Base-by-base conservation (phyloP, 2,113 vertebrate genomes). In the Sinocyclocheilus rhinocerous region DNA sequence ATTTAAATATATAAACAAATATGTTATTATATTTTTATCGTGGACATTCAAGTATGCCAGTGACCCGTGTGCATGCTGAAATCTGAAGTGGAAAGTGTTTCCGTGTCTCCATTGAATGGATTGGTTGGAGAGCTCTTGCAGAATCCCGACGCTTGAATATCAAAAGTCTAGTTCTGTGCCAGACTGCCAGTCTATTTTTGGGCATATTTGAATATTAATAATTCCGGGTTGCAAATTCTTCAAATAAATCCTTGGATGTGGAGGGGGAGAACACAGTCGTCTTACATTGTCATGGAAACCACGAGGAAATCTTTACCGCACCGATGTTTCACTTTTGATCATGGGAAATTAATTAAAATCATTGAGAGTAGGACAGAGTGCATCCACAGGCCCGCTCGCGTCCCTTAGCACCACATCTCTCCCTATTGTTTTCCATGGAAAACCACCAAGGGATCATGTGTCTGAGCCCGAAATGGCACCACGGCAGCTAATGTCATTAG, bases 231-330 rank as follows among this genome's bases (percentile, higher is more conserved):
- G 55, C 24, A 33, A 88, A 85, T 85, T 73, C 61, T 78, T 20
- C 39, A 16, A 82, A 65, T 83, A 84, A 86, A 80, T 79, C 59
- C 50, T 81, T 3, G 75, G 11, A 75, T 65, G 50, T 63, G 20
- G 39, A 45, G 20, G 10, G 10, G 10, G 42, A 36, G 67, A 22
- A 84, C 42, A 45, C 33, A 42, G 83, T 63, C 39, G 57, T 81
- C 80, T 85, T 22, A 86, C 83, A 90, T 90, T 73, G 89, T 90
- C 90, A 91, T 91, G 87, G 89, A 88, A 91, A 90, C 89, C 73
- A 78, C 69, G 39, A 81, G 75, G 73, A 84, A 84, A 86, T 85
- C 81, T 0, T 81, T 87, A 81, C 61, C 75, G 61, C 83, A 55
- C 77, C 73, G 36, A 50, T 61, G 77, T 87, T 86, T 67, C 73